phyloP scores from a whole-genome alignment of 2,888 invertebrate genomes.

The Pristionchus mayeri region DNA sequence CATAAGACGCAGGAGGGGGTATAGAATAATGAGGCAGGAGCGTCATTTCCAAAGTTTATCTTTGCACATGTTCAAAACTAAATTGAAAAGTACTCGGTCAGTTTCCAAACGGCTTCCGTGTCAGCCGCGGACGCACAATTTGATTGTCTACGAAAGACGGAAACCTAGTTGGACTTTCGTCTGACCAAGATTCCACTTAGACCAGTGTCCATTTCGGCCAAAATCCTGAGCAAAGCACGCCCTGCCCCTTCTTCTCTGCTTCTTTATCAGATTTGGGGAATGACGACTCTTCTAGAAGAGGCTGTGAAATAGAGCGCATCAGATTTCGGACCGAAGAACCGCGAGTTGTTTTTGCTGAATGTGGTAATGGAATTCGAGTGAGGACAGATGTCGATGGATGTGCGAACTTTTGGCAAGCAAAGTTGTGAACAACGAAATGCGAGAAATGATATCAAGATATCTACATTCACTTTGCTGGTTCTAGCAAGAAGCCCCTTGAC shows the following conservation, averaged over 20 bases:
- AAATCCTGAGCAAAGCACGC: not conserved
- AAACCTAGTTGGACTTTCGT: slow-evolving; percentile 19
- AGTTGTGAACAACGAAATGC: too few species aligned
- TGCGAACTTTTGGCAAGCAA: too few species aligned
- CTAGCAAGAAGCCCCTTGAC: too few species aligned
- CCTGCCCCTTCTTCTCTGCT: not conserved
- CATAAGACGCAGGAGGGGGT: too few species aligned
- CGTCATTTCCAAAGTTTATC: too few species aligned
- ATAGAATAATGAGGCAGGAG: too few species aligned
- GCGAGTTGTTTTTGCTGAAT: not conserved
- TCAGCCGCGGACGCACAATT: not conserved
- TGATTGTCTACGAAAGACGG: slow-evolving; percentile 15
- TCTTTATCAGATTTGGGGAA: slow-evolving; percentile 43
- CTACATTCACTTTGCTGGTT: too few species aligned
- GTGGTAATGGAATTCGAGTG: not conserved
- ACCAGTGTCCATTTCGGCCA: not conserved
- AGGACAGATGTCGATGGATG: not conserved
- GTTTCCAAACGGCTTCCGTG: not conserved
- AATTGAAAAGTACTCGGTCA: not conserved
- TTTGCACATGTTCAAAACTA: not conserved
- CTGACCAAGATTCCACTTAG: slow-evolving; percentile 1
- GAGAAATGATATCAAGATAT: too few species aligned
- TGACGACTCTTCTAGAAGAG: not conserved
- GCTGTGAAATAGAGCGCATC: not conserved
- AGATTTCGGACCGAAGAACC: not conserved